Conservation (phyloP, 2,113 vertebrate species). For the Cynopterus brachyotis region DNA sequence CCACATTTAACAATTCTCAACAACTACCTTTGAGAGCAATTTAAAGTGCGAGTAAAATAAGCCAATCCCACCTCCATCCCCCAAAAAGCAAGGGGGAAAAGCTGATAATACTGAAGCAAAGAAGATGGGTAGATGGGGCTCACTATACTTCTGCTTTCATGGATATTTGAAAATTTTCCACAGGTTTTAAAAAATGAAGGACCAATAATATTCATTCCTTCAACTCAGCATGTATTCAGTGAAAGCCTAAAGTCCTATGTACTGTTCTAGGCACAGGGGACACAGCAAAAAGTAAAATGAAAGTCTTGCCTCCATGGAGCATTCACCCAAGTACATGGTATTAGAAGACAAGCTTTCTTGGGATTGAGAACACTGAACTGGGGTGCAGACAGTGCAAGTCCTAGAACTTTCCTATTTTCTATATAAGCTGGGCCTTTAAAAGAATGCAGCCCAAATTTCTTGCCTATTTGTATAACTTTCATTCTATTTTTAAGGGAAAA, state of each 20-base stretch:
- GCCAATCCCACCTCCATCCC: not conserved
- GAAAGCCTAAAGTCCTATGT: not conserved
- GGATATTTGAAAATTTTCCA: not conserved
- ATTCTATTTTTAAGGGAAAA: slow-evolving; percentile 25
- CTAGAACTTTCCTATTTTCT: not conserved
- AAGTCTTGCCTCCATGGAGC: no score
- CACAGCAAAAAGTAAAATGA: not conserved
- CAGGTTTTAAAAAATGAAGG: not conserved
- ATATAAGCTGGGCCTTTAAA: not conserved
- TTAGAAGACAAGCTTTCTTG: not conserved
- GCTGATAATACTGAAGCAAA: not conserved
- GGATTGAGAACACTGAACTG: not conserved
- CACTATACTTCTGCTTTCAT: not conserved
- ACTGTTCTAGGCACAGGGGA: not conserved
- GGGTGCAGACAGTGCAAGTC: not conserved
- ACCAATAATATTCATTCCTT: not conserved
- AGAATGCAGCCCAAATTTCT: not conserved
- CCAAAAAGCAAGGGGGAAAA: not conserved
- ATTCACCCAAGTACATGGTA: accelerated
- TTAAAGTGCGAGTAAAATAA: not conserved
- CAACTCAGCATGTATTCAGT: not conserved
- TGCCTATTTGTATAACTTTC: not conserved
- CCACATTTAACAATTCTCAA: not conserved
- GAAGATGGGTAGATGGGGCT: not conserved
- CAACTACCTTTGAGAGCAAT: not conserved